A percentile compares a stretch with the other conserved stretches of the same genome.
These are phyloP conservation scores for Heteronetta atricapilla DNA, from an alignment of 2,113 vertebrate species.

Conservation along the genomic window DNA sequence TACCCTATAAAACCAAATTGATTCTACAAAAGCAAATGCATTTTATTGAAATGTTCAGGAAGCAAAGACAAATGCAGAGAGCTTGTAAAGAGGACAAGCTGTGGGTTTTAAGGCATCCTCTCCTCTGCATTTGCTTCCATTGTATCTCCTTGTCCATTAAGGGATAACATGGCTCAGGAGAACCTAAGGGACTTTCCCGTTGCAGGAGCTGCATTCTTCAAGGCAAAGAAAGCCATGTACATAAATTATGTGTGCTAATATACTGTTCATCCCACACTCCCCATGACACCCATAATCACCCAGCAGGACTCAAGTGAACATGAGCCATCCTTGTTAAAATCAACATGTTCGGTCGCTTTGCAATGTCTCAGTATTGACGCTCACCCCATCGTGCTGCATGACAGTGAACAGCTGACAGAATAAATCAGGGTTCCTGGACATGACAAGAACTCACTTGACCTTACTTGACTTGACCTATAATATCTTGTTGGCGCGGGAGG, in stretches of 20 bases:
- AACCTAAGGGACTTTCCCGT: not conserved
- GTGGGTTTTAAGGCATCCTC: not conserved
- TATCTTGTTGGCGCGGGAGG: not conserved
- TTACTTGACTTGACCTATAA: slow-evolving; percentile 67
- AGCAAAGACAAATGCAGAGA: not conserved
- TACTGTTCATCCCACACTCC: not conserved
- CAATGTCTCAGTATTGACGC: not conserved
- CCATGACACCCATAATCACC: slow-evolving; percentile 43
- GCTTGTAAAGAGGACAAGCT: not conserved
- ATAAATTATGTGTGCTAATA: slow-evolving; percentile 9
- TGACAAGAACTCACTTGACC: slow-evolving; percentile 58
- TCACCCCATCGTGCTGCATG: not conserved
- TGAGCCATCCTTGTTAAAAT: slow-evolving; percentile 7
- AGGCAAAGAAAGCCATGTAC: not conserved
- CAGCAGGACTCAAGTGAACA: not conserved
- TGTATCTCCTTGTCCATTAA: not conserved
- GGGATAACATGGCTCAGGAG: not conserved
- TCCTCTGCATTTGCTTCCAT: not conserved
- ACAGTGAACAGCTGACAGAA: slow-evolving; percentile 56
- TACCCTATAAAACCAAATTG: not conserved
- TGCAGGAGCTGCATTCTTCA: not conserved
- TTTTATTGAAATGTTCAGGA: not conserved
- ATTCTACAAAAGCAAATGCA: not conserved
- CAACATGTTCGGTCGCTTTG: not conserved
- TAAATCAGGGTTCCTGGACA: slow-evolving; percentile 45